Percentiles rank a stretch among this genome's conserved stretches.
These are phyloP conservation scores for Diadegma fenestrale DNA, from an alignment of 2,888 invertebrate genomes.

Conservation along the genomic window DNA sequence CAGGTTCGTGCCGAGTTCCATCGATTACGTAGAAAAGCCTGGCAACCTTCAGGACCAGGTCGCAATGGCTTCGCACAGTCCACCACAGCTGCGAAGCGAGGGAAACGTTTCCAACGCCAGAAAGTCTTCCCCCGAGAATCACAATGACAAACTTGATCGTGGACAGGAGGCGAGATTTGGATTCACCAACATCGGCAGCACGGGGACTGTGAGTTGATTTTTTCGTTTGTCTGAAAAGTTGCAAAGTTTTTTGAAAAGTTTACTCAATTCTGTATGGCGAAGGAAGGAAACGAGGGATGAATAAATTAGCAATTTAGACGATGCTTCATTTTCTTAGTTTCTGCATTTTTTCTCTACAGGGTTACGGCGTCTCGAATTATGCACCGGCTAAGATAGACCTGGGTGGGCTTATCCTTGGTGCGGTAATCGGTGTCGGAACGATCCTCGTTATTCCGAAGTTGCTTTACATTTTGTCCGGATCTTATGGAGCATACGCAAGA, in stretches of 20 bases:
- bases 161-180: conserved; percentile 84
- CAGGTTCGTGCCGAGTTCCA: conserved; percentile 85
- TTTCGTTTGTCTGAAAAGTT: no score
- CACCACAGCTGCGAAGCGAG: conserved; percentile 73
- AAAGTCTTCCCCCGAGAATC: conserved; percentile 70
- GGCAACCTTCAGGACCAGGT: conserved; percentile 79
- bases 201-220: conserved; percentile 78
- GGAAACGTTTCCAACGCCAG: conserved; percentile 66
- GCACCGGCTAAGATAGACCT: conserved; percentile 92
- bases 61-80: conserved; percentile 78
- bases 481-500: conserved; percentile 89
- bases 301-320: neutral
- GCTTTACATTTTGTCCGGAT: conserved; percentile 89
- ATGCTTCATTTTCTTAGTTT: neutral
- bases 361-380: conserved; percentile 87
- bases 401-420: conserved; percentile 93
- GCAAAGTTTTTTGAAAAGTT: neutral
- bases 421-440: conserved; percentile 92
- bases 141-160: conserved; percentile 77
- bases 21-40: conserved; percentile 79
- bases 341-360: conserved; percentile 67
- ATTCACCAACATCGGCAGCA: conserved; percentile 82
- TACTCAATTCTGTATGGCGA: neutral
- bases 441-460: conserved; percentile 93
- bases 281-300: neutral